Evolutionary conservation across 2,888 invertebrate genomes (phyloP), one percentile per base, ranked within the genome.

Genomic region (Crepidodera aurea): DNA sequence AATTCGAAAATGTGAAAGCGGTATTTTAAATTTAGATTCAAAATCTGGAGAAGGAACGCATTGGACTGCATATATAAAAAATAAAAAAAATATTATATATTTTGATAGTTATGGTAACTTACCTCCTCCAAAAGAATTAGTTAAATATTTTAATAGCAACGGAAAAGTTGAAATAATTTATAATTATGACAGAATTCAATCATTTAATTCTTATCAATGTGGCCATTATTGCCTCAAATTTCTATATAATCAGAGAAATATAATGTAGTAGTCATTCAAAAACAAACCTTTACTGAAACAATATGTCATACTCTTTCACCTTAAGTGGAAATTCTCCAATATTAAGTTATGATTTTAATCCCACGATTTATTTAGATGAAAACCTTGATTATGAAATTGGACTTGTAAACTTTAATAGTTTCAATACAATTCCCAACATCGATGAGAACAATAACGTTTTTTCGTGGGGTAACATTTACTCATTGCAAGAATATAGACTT

Each of bases 51-150:
- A 12, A 13, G 27, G 12, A 12, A 25, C 46, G 15, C 46, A 48
- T 6, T 48, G 46, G 27, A 48, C 46, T 4, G 46, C 46, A 13
- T 27, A 46, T 8, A 27, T 8, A n/a, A 46, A 27, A 46, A 25
- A 46, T 1, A 7, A 2, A 7, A 25, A 46, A 12, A 25, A n/a
- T 6, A 18, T 46, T 22, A 13, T 22, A 25, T 46, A 46, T 46
- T 46, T 25, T 13, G 46, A 46, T 25, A 25, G 46, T 12, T 46
- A 46, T 25, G 46, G 46, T 25, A 46, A 46, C n/a, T 22, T 46
- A n/a, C 22, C 25, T 1, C 46, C 46, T 22, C 46, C 25, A 2
- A 13, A 2, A 22, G 22, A 46, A 46, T 4, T 46, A 6, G 12
- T 46, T 25, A 13, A 25, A 18, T 46, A 46, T 46, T 46, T 46